Conservation (phyloP, 2,888 invertebrate species). For the Thymelicus lineola region DNA sequence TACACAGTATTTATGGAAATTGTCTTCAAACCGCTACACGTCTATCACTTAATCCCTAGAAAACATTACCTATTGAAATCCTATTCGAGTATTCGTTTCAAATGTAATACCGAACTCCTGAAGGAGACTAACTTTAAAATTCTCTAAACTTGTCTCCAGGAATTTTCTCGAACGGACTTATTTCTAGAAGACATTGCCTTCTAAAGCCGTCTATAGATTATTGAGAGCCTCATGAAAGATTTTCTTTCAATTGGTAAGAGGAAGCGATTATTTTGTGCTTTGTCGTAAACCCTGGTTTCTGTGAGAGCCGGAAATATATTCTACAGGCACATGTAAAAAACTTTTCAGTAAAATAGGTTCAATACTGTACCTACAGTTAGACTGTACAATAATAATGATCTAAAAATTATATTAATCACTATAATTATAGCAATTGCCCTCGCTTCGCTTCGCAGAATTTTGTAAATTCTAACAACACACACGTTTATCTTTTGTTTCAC, state of each 20-base stretch:
- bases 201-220: conserved; percentile 41
- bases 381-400: too few species aligned
- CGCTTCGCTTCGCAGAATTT: too few species aligned
- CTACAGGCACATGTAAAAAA: too few species aligned
- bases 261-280: neutral
- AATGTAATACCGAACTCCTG: neutral
- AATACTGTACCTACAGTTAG: too few species aligned
- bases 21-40: neutral
- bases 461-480: too few species aligned
- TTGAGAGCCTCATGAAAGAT: conserved; percentile 40
- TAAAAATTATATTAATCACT: too few species aligned
- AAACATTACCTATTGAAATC: neutral
- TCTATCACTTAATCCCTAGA: neutral
- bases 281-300: too few species aligned
- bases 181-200: conserved; percentile 40
- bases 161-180: conserved; percentile 2
- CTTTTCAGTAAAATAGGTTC: too few species aligned
- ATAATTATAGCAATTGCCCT: too few species aligned
- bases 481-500: too few species aligned
- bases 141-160: neutral
- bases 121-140: neutral
- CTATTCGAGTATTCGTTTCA: neutral
- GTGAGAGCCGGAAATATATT: too few species aligned
- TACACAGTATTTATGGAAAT: too few species aligned
- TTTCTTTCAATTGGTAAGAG: neutral